Evolutionary conservation across 2,113 vertebrate species (phyloP), one percentile per base, ranked within the genome.

Genomic region (Trogon surrucura): DNA sequence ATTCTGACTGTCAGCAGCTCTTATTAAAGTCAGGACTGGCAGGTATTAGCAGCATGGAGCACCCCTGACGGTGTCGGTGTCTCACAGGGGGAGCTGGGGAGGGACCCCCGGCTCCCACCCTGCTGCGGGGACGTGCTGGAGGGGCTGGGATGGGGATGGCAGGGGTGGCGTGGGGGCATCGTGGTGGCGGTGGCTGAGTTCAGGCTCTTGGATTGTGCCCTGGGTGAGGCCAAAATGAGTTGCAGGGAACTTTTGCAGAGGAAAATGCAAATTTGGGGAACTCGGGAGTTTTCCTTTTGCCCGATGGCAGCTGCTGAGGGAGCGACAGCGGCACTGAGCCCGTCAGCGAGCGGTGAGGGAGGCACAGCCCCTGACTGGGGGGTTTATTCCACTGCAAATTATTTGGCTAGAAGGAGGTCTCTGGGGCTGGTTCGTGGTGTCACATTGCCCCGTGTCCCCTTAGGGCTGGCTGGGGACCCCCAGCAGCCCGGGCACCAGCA

Each of bases 241-340:
- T 77, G 32, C 20, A 4, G 58, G 58, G 78, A 69, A 27, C 11
- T 61, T 82, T 4, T 2, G 8, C 0, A 4, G 34, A 32, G 34
- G 41, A 53, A 88, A 85, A 88, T 0, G 34, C 1, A 2, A n/a
- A 75, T 81, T 66, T 66, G 0, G 57, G 70, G 74, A 57, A 51
- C 0, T 5, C 1, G 0, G 48, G 54, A 19, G 22, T 10, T 69
- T 41, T 34, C 18, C 45, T 41, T 7, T 30, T 2, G 0, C 47
- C 50, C 1, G 1, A 14, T 0, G 4, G 36, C 32, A 29, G 44
- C 36, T 58, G 80, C 74, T 2, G 45, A 0, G 0, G 83, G 41
- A 34, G 13, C 1, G 12, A 21, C 0, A 8, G 48, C 3, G 2
- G 23, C 16, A 4, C 21, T 4, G 32, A 47, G 51, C 51, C 51